Conservation (phyloP, 2,888 invertebrate species). For the Uropetala carovei region DNA sequence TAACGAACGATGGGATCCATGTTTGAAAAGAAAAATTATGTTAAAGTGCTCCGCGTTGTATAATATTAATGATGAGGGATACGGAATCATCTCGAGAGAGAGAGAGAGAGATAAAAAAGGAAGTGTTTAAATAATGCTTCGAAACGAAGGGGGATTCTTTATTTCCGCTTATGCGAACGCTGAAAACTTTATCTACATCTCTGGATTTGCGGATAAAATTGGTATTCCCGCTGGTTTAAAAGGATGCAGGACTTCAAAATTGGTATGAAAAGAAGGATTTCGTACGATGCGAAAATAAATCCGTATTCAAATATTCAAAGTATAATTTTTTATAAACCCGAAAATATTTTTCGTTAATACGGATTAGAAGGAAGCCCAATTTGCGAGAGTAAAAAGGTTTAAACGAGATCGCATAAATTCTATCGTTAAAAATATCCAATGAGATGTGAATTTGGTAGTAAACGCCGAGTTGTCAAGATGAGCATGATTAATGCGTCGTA, state of each 20-base stretch:
- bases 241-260: neutral
- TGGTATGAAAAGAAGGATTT: neutral
- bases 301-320: neutral
- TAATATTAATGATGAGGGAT: neutral
- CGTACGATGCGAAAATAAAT: neutral
- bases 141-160: neutral
- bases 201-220: neutral
- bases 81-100: neutral
- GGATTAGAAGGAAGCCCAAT: no score
- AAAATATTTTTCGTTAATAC: no score
- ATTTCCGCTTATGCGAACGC: neutral
- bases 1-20: neutral
- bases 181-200: neutral
- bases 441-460: no score
- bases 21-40: neutral
- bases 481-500: no score
- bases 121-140: neutral
- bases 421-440: no score
- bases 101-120: neutral
- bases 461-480: no score
- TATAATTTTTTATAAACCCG: no score
- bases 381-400: no score
- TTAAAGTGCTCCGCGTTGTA: neutral
- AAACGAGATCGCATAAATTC: no score
- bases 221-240: neutral